Conservation (phyloP, 2,797 vertebrate species). For the Cephalopachus bancanus region DNA sequence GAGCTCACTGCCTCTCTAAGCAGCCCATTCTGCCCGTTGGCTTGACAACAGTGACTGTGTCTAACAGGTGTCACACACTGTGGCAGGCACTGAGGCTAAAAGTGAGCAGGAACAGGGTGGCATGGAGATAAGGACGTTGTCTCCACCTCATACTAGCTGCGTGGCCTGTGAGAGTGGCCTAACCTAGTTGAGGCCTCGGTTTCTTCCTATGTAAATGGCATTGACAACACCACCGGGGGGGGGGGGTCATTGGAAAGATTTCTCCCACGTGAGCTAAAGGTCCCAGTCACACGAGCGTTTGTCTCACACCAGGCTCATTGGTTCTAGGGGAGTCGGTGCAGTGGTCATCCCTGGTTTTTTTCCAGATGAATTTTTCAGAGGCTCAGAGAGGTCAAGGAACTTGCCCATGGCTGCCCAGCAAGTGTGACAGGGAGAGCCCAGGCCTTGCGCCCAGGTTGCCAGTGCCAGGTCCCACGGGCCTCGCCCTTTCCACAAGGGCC, state of each 20-base stretch:
- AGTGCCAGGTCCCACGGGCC: fast-evolving
- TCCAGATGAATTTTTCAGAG: neutral
- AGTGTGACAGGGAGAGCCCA: neutral
- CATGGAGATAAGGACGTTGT: neutral
- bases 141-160: neutral
- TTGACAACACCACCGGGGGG: too few species aligned
- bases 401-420: neutral
- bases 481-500: neutral
- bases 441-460: neutral
- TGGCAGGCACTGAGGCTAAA: neutral
- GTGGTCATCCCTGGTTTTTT: neutral
- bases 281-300: fast-evolving
- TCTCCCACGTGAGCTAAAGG: neutral
- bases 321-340: neutral
- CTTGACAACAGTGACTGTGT: neutral
- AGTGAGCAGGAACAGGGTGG: neutral
- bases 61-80: neutral
- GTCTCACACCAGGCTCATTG: neutral
- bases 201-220: neutral
- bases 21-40: neutral
- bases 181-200: neutral
- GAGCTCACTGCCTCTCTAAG: neutral
- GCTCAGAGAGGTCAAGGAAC: neutral
- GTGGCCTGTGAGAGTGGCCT: neutral
- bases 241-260: neutral